Percentiles rank a stretch among this genome's conserved stretches.
Evolutionary conservation across 2,113 vertebrate species (phyloP).

Genomic region (Eulemur macaco): DNA sequence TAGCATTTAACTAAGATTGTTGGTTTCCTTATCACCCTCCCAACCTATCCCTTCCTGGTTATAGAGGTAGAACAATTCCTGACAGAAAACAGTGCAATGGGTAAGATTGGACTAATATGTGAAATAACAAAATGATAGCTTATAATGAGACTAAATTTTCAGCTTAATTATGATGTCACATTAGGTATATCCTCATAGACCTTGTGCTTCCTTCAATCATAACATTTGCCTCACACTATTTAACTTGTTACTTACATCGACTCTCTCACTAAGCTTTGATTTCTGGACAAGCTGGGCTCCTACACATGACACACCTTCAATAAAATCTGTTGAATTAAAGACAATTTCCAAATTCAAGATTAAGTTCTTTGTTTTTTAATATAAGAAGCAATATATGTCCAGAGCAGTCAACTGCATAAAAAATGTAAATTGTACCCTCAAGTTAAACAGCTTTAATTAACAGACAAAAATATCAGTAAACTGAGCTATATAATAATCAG

Average conservation of each 20-base stretch:
- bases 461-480: neutral
- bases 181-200: neutral
- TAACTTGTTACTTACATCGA: neutral
- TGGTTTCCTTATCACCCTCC: neutral
- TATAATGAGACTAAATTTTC: neutral
- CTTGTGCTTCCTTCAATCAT: neutral
- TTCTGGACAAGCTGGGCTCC: neutral
- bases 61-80: neutral
- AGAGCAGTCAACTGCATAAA: neutral
- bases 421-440: neutral
- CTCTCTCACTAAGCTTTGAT: neutral
- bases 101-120: neutral
- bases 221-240: neutral
- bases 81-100: neutral
- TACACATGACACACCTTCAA: neutral
- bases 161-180: neutral
- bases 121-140: neutral
- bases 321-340: neutral
- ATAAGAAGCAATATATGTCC: neutral
- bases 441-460: constrained; percentile 3
- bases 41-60: neutral
- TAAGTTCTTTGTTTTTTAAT: neutral
- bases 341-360: neutral
- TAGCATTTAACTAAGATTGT: neutral
- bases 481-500: neutral